Conservation (phyloP, 1,140 invertebrate genomes). For the Rhopalosiphum maidis region DNA sequence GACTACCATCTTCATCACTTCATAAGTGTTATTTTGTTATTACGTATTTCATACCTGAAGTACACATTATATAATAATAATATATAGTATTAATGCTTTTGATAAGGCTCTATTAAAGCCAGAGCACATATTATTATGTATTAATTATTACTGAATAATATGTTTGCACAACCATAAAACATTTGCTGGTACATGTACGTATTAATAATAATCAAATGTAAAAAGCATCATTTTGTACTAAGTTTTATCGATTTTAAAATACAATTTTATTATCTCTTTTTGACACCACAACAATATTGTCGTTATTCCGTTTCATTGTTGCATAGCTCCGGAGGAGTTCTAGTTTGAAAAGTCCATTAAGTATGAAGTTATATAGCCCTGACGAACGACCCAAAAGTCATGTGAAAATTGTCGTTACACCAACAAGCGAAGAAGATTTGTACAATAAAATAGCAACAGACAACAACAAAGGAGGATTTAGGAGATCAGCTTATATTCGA, state of each 20-base stretch:
- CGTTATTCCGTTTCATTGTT: slow-evolving; percentile 13
- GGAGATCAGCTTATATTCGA: background rate
- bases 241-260: slow-evolving; percentile 33
- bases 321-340: slow-evolving; percentile 44
- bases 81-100: slow-evolving; percentile 37
- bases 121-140: slow-evolving; percentile 38
- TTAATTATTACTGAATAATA: slow-evolving; percentile 1
- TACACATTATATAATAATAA: slow-evolving; percentile 26
- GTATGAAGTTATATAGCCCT: background rate
- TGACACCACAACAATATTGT: slow-evolving; percentile 35
- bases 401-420: slow-evolving; percentile 44
- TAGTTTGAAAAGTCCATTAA: slow-evolving; percentile 36
- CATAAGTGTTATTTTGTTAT: slow-evolving; percentile 13
- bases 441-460: background rate
- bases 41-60: slow-evolving; percentile 15
- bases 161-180: slow-evolving; percentile 35
- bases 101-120: slow-evolving; percentile 23
- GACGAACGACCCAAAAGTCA: slow-evolving; percentile 45
- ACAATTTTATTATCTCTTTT: slow-evolving; percentile 34
- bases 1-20: slow-evolving; percentile 16
- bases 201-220: slow-evolving; percentile 32
- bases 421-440: slow-evolving; percentile 38
- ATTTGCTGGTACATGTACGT: slow-evolving; percentile 31
- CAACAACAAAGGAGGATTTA: background rate
- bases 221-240: slow-evolving; percentile 38